These are phyloP conservation scores for Leucoraja erinaceus DNA, from an alignment of 2,113 vertebrate species.

Conservation along the genomic window DNA sequence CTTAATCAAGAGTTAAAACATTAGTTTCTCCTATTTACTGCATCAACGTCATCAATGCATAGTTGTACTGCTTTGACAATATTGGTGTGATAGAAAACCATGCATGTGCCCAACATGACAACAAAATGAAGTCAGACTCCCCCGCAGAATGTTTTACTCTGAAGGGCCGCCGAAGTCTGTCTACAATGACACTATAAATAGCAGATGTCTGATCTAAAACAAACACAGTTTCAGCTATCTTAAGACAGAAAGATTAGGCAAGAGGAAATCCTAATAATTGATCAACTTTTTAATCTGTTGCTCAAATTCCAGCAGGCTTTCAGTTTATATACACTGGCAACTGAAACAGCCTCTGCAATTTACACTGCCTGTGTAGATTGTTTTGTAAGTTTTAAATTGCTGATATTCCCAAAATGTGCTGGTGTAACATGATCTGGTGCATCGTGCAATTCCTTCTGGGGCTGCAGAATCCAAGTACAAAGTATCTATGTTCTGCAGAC, in stretches of 20 bases:
- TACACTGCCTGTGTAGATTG: not conserved
- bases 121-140: not conserved
- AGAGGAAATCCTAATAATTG: not conserved
- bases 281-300: not conserved
- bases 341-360: not conserved
- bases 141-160: not conserved
- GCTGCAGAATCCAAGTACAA: not conserved
- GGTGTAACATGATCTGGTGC: not conserved
- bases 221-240: not conserved
- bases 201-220: not conserved
- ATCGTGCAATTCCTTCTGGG: not conserved
- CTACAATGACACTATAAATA: not conserved
- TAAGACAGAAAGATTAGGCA: not conserved
- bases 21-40: no score
- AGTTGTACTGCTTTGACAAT: not conserved
- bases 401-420: not conserved
- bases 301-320: not conserved
- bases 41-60: not conserved
- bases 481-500: not conserved
- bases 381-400: not conserved
- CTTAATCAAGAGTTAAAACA: not conserved
- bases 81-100: not conserved
- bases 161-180: no score
- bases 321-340: not conserved
- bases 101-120: not conserved